Base-by-base conservation (phyloP, 92 coral and sea anemone species). In the Actinernus sp. region DNA sequence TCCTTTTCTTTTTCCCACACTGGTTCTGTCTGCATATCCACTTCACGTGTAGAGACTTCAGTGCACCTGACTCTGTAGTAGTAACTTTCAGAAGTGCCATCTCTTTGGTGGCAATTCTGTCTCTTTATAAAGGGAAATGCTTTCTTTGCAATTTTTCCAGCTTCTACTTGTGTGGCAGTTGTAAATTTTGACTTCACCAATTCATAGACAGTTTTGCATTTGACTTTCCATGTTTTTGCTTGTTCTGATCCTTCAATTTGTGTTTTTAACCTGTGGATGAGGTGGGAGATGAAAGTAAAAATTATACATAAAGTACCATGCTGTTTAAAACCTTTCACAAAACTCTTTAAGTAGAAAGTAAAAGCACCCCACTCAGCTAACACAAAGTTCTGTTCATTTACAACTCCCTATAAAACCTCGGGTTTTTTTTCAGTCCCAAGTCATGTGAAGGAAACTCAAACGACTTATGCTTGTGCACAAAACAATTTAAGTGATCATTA, bases 101-200 rank as follows among this genome's bases (percentile, higher is more conserved):
- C 53, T 43, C 61, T 53, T 19, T 52, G 41, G 53, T 74, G 82
- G 14, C 61, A 63, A 23, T 40, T 63, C 49, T 74, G 82, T 40
- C 74, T 52, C 24, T 74, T 63, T n/a, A 54, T 43, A 32, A 74
- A 74, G 31, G 82, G 82, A 64, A 74, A 74, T 28, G 75, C 75
- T 43, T 23, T 30, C 47, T 44, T 74, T 9, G 41, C 21, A 62
- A 72, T 71, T 51, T 61, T 61, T 3, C 80, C 71, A 7, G 80
- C 80, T 29, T 61, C 80, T 1, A 36, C 51, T 17, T 29, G 61
- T 13, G 44, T 59, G 18, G 49, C 38, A 46, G 50, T 20, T 12
- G 52, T 59, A 29, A 31, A 73, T 53, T 61, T 59, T 7, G 24
- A 14, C 47, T 33, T 31, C 5, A 61, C 43, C 34, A 51, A 23